Evolutionary conservation across 2,888 invertebrate genomes (phyloP).

Genomic region (Protonemura montana): DNA sequence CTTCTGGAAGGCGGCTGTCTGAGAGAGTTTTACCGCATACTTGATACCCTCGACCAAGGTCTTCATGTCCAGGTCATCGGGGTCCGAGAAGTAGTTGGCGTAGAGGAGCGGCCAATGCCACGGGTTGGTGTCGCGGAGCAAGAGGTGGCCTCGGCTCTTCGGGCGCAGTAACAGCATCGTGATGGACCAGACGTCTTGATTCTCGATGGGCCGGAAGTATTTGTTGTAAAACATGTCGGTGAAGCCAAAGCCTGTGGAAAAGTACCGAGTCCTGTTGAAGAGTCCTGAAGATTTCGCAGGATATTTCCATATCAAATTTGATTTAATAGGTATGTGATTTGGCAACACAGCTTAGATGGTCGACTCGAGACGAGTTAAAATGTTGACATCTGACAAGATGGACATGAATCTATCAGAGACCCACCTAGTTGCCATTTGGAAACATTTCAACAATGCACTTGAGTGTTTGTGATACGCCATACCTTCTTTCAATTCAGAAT

Average conservation of each 20-base stretch:
- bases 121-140: slow-evolving; percentile 64
- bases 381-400: no score
- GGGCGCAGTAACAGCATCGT: slow-evolving; percentile 75
- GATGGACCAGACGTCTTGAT: slow-evolving; percentile 70
- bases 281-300: no score
- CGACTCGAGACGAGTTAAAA: no score
- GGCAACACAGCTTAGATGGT: no score
- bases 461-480: no score
- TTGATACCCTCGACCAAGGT: slow-evolving; percentile 78
- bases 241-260: slow-evolving; percentile 63
- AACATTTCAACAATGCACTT: no score
- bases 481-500: no score
- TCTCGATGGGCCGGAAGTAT: slow-evolving; percentile 64
- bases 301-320: no score
- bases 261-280: slow-evolving; percentile 53
- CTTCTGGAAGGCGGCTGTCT: slow-evolving; percentile 79
- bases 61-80: slow-evolving; percentile 64
- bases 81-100: slow-evolving; percentile 65
- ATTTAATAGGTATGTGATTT: no score
- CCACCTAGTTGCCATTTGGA: no score
- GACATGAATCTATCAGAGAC: no score
- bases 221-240: slow-evolving; percentile 66
- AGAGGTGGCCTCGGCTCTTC: slow-evolving; percentile 63
- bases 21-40: slow-evolving; percentile 65
- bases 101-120: slow-evolving; percentile 67